Base-by-base conservation (phyloP, 1,140 invertebrate species). In the Lordiphosa stackelbergi region DNA sequence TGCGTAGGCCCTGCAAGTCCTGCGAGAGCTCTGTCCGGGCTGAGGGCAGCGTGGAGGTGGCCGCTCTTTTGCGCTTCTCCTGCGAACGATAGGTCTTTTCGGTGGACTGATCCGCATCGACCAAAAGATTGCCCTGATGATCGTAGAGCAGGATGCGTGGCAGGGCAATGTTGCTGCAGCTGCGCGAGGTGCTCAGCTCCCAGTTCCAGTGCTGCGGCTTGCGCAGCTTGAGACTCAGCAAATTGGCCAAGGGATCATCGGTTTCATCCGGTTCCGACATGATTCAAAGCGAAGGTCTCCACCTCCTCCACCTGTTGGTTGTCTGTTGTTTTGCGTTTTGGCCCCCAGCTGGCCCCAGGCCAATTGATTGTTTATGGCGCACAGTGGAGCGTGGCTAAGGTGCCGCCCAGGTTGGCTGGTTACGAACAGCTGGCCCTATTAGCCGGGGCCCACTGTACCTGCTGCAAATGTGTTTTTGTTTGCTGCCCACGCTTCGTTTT, bases 151-250 rank as follows among this genome's bases (percentile, higher is more conserved):
- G 69, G 7, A 90, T 90, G 0, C 87, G 85, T 1, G 89, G 89
- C 49, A 90, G 65, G 9, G 84, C 69, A 16, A 90, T 89, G 54
- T 89, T 88, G 12, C 88, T 88, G 36, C 89, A 90, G 16, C 89
- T 90, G 48, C 89, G 88, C 5, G 89, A 90, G 4, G 89, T 90
- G 12, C 86, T 88, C 53, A 90, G 57, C 73, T 90, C 88, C 89
- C 89, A 90, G 57, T 89, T 89, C 89, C 89, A 90, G 57, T 83
- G 78, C 52, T 88, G 85, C 0, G 89, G 89, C 54, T 90, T 90
- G 41, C 84, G 87, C 34, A 90, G 63, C 60, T 89, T 81, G 5
- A 90, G 66, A 16, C 86, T 85, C 0, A 90, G 86, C 6, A 87
- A 43, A 48, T 87, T 87, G 13, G 66, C 60, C n/a, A 85, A 16